Conservation (phyloP, 2,113 vertebrate genomes). For the Pavo muticus region DNA sequence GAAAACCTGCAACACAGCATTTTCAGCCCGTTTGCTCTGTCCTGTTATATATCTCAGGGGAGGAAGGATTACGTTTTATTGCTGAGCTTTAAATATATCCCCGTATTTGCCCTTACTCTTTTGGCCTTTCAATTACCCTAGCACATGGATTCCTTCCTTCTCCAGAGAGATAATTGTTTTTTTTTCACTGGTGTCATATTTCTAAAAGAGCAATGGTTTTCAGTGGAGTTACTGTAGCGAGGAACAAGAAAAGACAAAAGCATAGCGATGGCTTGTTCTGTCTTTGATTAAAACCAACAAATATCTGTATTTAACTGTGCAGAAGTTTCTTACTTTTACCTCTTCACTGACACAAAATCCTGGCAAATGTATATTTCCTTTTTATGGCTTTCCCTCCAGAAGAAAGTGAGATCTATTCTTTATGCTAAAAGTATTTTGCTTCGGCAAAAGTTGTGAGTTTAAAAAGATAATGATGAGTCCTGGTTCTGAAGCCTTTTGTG, state of each 20-base stretch:
- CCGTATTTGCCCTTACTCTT: not conserved
- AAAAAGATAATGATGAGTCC: not conserved
- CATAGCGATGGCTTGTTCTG: not conserved
- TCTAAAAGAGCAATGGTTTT: not conserved
- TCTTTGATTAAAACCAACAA: not conserved
- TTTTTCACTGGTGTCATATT: not conserved
- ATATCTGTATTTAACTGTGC: not conserved
- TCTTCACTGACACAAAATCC: not conserved
- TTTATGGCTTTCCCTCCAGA: not conserved
- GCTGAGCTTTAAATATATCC: not conserved
- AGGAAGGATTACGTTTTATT: not conserved
- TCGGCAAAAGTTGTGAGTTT: not conserved
- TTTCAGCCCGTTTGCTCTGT: not conserved
- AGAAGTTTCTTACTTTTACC: not conserved
- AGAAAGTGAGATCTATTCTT: not conserved
- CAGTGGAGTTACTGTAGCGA: not conserved
- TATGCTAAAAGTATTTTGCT: not conserved
- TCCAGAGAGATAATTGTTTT: not conserved
- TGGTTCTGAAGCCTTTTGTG: constrained; percentile 23
- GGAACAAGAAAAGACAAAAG: not conserved
- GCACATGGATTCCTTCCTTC: not conserved
- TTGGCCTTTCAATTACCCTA: not conserved
- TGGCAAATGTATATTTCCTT: not conserved
- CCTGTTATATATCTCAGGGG: not conserved
- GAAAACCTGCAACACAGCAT: not conserved